Evolutionary conservation across 92 coral and sea anemone genomes (phyloP), one percentile per base, ranked within the genome.

Genomic region (Phymanthus crucifer): DNA sequence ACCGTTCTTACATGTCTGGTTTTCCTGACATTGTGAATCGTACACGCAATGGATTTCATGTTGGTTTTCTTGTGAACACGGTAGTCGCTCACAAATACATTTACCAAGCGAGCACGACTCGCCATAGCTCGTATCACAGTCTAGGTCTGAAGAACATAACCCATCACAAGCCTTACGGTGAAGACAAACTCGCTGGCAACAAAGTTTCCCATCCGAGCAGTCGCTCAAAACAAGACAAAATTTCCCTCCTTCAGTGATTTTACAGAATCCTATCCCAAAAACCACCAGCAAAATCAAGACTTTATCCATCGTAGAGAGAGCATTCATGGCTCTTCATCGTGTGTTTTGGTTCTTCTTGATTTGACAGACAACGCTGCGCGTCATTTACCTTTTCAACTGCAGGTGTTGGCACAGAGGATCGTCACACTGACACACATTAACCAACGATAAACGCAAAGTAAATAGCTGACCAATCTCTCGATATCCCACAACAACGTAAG

Each of bases 101-200:
- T 58, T 47, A 17, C 56, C 50, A 4, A 58, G 58, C 13, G 72
- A 40, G 36, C 86, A 82, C 19, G 43, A 18, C 26, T 82, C 86
- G 8, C 86, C 86, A 23, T 73, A 82, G n/a, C 31, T 27, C 40
- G 26, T 29, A 74, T 82, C 86, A 40, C 86, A 82, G 45, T 82
- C 86, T 13, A n/a, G 14, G 19, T 74, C 74, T 31, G 40, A n/a
- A 17, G 52, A n/a, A 40, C 86, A 82, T 14, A 34, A 33, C 1
- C 86, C 86, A 43, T 45, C 72, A 71, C 79, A 82, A 6, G 70
- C 6, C 26, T 38, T 48, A 1, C 86, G 74, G 35, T 45, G 46
- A 57, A 82, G 37, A 31, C 86, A 82, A 9, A 82, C 45, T n/a
- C 67, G 6, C 6, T 58, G 69, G 32, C 86, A 82, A 54, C 85